These are phyloP conservation scores for Psilanteris sp. DNA, from an alignment of 1,140 invertebrate species.

Conservation along the genomic window DNA sequence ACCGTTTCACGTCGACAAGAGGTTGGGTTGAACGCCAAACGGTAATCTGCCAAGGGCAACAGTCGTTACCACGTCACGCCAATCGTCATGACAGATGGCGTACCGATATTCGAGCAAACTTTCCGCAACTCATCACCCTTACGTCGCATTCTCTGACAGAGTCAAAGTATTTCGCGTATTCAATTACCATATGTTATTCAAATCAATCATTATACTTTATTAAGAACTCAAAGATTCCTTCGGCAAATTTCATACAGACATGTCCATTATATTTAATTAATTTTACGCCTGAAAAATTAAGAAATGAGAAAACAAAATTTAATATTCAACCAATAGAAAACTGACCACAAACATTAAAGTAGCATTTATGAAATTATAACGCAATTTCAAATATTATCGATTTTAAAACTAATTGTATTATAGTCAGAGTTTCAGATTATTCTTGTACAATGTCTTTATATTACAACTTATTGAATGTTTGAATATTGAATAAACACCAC, in stretches of 20 bases:
- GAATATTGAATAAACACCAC: too few species aligned
- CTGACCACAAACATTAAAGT: too few species aligned
- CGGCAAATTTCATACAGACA: not conserved
- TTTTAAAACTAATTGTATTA: too few species aligned
- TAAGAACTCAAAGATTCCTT: not conserved
- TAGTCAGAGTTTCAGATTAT: too few species aligned
- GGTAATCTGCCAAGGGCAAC: conserved; percentile 61
- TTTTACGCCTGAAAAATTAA: too few species aligned
- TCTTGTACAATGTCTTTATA: too few species aligned
- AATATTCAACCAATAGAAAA: too few species aligned
- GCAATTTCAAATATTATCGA: too few species aligned
- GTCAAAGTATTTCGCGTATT: conserved; percentile 23
- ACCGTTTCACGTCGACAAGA: conserved; percentile 42
- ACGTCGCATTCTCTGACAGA: conserved; percentile 35
- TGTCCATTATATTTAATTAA: too few species aligned
- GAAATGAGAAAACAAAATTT: too few species aligned
- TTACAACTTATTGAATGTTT: too few species aligned
- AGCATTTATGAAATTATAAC: too few species aligned
- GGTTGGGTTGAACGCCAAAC: conserved; percentile 40
- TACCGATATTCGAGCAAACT: conserved; percentile 54
- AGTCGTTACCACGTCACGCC: conserved; percentile 60
- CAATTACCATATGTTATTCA: conserved; percentile 37
- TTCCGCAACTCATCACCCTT: conserved; percentile 53
- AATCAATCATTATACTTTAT: conserved; percentile 27
- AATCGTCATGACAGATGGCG: conserved; percentile 64